phyloP scores from a whole-genome alignment of 2,888 invertebrate genomes.

The Pristionchus entomophagus region DNA sequence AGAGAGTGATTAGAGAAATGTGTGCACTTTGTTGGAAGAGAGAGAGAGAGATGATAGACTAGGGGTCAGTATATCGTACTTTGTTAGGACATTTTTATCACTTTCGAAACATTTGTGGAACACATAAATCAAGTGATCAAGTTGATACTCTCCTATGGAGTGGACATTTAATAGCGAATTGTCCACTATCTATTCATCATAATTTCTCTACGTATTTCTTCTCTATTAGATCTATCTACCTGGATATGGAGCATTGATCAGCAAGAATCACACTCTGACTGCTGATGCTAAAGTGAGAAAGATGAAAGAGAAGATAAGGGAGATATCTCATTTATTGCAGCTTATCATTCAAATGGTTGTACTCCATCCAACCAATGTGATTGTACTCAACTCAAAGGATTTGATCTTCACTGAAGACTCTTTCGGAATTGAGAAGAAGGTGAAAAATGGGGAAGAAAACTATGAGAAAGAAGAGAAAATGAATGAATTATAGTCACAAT shows the following conservation, averaged over 20 bases:
- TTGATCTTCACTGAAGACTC: slow-evolving; percentile 15
- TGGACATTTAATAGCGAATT: no score
- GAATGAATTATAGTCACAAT: neutral
- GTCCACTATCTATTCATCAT: no score
- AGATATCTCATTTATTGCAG: slow-evolving; percentile 20
- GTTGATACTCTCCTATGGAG: no score
- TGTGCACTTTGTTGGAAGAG: neutral
- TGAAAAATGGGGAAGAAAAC: neutral
- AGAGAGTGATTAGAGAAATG: neutral
- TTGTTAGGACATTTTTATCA: neutral
- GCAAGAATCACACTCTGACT: slow-evolving; percentile 64
- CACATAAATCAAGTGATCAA: no score
- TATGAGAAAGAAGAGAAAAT: neutral
- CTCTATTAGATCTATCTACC: slow-evolving; percentile 71
- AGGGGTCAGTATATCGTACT: neutral
- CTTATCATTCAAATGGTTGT: neutral
- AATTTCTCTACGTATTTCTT: no score
- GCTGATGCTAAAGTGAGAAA: slow-evolving; percentile 65
- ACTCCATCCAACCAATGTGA: neutral
- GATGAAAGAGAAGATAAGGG: neutral
- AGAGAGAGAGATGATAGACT: neutral
- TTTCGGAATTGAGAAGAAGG: neutral
- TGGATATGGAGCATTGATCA: slow-evolving; percentile 65
- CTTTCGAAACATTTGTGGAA: no score
- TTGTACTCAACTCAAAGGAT: slow-evolving; percentile 41